These are phyloP conservation scores for Tetragonula carbonaria DNA, from an alignment of 2,888 invertebrate genomes.

Conservation along the genomic window DNA sequence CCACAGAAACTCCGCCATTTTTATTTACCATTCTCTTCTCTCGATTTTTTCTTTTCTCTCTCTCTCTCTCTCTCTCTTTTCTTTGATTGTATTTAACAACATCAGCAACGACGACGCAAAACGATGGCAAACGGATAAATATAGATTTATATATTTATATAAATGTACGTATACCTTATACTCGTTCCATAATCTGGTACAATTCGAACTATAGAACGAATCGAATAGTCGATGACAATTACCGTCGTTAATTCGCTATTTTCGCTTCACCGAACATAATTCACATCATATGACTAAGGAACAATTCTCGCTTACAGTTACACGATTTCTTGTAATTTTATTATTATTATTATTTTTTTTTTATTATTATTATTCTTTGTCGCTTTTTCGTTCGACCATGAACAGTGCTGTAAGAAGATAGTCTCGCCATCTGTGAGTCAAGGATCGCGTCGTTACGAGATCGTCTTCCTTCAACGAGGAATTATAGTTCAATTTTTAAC, in stretches of 20 bases:
- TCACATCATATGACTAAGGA: constrained; percentile 3
- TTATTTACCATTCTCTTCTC: too few relatives aligned
- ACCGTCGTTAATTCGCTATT: constrained; percentile 9
- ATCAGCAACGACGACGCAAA: constrained; percentile 19
- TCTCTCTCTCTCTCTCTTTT: not conserved
- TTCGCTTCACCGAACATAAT: not conserved
- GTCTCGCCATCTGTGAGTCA: constrained; percentile 3
- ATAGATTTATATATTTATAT: too few relatives aligned
- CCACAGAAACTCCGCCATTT: not conserved
- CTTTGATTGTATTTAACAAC: not conserved
- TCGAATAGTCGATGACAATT: constrained; percentile 10
- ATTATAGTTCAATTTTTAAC: not conserved
- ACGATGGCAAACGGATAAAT: constrained; percentile 15
- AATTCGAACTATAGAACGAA: not conserved
- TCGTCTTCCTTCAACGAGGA: not conserved
- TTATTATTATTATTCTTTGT: not conserved
- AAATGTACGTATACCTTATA: not conserved
- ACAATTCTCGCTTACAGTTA: constrained; percentile 7
- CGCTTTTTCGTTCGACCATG: not conserved
- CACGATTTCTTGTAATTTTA: not conserved
- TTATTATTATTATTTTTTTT: not conserved
- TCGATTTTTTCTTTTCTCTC: not conserved
- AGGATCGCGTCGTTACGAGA: not conserved
- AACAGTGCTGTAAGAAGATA: constrained; percentile 26
- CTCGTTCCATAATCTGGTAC: not conserved